A percentile compares a stretch with the other conserved stretches of the same genome.
phyloP scores from a whole-genome alignment of 2,888 invertebrate species.

The Camptogramma bilineatum region DNA sequence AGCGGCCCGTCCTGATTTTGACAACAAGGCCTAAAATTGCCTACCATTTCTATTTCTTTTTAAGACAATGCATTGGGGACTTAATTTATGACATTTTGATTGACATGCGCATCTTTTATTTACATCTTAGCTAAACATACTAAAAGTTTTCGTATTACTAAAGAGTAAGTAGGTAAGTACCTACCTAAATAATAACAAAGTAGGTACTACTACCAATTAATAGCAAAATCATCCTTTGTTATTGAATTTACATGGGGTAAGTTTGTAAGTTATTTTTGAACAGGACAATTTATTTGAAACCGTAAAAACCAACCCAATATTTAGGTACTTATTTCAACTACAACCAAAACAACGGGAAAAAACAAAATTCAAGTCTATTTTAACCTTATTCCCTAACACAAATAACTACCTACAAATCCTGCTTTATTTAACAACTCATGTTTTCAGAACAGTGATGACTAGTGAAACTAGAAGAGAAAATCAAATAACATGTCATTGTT shows the following conservation, averaged over 20 bases:
- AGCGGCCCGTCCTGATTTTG: too few relatives aligned
- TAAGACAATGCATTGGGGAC: neutral
- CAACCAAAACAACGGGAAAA: neutral
- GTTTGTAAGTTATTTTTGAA: neutral
- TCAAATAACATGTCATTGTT: conserved; percentile 7
- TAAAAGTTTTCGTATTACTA: neutral
- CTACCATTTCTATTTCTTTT: neutral
- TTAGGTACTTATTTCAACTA: neutral
- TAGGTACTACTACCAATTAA: neutral
- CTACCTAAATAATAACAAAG: too few relatives aligned
- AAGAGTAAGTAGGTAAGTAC: neutral
- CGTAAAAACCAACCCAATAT: neutral
- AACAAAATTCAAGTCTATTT: conserved; percentile 5
- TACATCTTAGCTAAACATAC: too few relatives aligned
- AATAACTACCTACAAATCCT: neutral
- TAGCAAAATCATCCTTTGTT: neutral
- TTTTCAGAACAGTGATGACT: neutral
- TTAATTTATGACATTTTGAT: too few relatives aligned
- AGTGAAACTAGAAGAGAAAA: conserved; percentile 4
- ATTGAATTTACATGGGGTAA: neutral
- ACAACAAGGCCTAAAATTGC: too few relatives aligned
- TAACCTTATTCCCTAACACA: conserved; percentile 5
- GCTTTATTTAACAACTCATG: neutral
- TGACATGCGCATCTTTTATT: too few relatives aligned
- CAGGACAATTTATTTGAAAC: neutral